Conservation (phyloP, 2,113 vertebrate species). For the Speoplatyrhinus poulsoni region DNA sequence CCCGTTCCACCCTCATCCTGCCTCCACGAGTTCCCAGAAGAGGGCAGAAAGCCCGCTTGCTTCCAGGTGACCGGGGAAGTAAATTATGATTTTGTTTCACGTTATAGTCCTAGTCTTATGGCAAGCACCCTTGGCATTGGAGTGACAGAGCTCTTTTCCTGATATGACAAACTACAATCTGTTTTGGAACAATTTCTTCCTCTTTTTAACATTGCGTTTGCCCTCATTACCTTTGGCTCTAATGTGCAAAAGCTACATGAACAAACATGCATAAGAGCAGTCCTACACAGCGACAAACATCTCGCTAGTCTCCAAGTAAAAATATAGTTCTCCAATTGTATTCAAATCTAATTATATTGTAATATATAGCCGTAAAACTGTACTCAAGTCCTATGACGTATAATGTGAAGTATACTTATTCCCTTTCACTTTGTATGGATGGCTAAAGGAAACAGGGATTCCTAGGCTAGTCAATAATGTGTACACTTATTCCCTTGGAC, state of each 20-base stretch:
- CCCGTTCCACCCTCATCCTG: slow-evolving; percentile 49
- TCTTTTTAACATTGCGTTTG: neutral
- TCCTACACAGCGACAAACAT: slow-evolving; percentile 13
- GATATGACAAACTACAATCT: slow-evolving; percentile 28
- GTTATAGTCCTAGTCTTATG: neutral
- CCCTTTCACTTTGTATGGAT: neutral
- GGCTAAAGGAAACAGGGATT: too few species aligned
- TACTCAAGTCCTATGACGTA: slow-evolving; percentile 17
- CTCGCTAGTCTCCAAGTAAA: neutral
- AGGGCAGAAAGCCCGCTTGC: slow-evolving; percentile 51
- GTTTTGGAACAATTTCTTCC: slow-evolving; percentile 21
- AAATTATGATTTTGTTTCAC: slow-evolving; percentile 10
- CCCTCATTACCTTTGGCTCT: slow-evolving; percentile 51
- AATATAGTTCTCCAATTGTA: neutral
- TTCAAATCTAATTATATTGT: neutral
- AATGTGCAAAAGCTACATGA: slow-evolving; percentile 48
- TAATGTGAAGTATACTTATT: slow-evolving; percentile 30
- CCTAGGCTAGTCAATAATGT: too few species aligned
- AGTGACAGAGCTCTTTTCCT: slow-evolving; percentile 4
- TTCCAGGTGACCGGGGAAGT: slow-evolving; percentile 28
- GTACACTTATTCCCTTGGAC: slow-evolving; percentile 19
- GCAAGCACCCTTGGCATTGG: neutral
- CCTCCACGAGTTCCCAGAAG: slow-evolving; percentile 45
- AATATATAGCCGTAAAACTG: too few species aligned
- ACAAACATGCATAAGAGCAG: slow-evolving; percentile 21